Base-by-base conservation (phyloP, 2,888 invertebrate genomes). In the Myopa testacea region DNA sequence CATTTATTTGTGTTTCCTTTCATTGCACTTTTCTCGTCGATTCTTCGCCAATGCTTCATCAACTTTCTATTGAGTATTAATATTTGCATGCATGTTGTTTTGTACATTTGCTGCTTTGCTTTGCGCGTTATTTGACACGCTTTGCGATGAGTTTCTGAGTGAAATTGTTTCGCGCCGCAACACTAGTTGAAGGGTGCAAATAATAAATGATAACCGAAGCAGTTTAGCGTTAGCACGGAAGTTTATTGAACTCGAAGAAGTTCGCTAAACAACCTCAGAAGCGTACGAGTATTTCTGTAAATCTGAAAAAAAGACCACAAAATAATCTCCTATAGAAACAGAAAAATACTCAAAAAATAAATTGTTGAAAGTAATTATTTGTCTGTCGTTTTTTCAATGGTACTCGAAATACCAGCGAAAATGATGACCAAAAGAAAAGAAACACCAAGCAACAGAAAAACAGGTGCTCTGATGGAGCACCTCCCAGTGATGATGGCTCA, bases 41-140 rank as follows among this genome's bases (percentile, higher is more conserved):
- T 45, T 45, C 45, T 10, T 45, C 45, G 45, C 45, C 45, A 45
- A 6, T 8, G 10, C 3, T 26, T 45, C 1, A n/a, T 55, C 10
- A 55, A 55, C 55, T 55, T 55, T 55, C 55, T 55, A 55, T n/a
- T 55, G 55, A 55, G 14, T 16, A 55, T 55, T 55, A 55, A 55
- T 55, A 8, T 14, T 14, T 12, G 26, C 26, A 50, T 26, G 26
- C 26, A 26, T 26, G 10, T 45, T 45, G 10, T 45, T 45, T 10
- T 45, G n/a, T 5, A 55, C 55, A n/a, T 55, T 55, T n/a, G 55
- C 14, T 8, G 10, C n/a, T 55, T 50, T 55, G 55, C 55, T 16
- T n/a, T n/a, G 14, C 16, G n/a, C 14, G 55, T 55, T 5, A 55
- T 55, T 55, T 55, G 55, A 55, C 14, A n/a, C 55, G 14, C n/a